phyloP scores from a whole-genome alignment of 64 coral and sea anemone species.

The Astreopora myriophthalma region DNA sequence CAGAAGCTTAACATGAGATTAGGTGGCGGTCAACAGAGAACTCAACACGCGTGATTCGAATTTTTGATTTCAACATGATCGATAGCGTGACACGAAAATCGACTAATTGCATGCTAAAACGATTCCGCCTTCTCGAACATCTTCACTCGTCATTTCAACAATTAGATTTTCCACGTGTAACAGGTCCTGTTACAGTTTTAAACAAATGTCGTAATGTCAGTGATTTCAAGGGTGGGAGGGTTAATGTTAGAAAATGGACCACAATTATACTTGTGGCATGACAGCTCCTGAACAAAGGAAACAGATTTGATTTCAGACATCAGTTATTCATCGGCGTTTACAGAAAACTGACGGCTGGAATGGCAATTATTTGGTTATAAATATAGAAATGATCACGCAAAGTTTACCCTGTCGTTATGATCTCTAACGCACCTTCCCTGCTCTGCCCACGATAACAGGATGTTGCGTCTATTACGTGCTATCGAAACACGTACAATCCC shows the following conservation, averaged over 20 bases:
- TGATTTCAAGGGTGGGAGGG: background rate
- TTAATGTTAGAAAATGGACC: background rate
- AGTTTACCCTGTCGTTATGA: background rate
- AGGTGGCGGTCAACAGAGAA: background rate
- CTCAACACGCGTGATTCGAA: slow-evolving; percentile 28
- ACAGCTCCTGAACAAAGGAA: background rate
- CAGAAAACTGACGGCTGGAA: background rate
- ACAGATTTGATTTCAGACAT: background rate
- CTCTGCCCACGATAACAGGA: slow-evolving; percentile 7
- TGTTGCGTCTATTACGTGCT: background rate
- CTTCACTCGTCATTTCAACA: background rate
- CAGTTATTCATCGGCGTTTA: background rate
- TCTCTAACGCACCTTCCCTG: background rate
- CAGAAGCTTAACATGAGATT: background rate
- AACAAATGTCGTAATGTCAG: background rate
- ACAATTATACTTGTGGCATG: background rate
- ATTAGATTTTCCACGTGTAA: background rate
- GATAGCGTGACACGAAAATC: slow-evolving; percentile 29
- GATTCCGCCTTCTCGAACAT: background rate
- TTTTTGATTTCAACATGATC: slow-evolving; percentile 4
- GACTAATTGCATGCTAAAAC: background rate
- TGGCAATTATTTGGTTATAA: background rate
- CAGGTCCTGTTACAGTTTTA: background rate
- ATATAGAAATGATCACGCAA: slow-evolving; percentile 50
- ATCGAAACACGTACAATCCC: background rate